phyloP scores from a whole-genome alignment of 2,797 vertebrate genomes.

The Pristis pectinata region DNA sequence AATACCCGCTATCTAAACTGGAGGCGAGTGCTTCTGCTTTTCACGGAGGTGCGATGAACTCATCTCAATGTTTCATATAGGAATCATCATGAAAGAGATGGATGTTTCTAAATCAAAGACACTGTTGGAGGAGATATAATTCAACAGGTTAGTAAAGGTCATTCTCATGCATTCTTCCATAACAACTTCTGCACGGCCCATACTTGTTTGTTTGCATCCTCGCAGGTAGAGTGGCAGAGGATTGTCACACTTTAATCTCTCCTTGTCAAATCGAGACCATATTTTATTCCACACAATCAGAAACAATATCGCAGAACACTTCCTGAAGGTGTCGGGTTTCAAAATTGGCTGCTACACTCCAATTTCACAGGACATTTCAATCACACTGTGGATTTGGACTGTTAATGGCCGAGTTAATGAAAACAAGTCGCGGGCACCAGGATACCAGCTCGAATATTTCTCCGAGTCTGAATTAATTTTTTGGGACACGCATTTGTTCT shows the following conservation, averaged over 20 bases:
- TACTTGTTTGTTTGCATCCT: conserved; percentile 14
- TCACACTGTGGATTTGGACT: conserved; percentile 45
- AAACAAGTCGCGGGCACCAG: conserved; percentile 46
- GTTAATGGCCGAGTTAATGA: conserved; percentile 51
- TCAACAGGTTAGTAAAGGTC: conserved; percentile 41
- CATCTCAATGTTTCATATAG: conserved; percentile 37
- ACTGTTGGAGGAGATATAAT: conserved; percentile 35
- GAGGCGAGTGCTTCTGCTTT: conserved; percentile 7
- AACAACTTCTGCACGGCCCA: conserved; percentile 38
- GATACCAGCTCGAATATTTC: conserved; percentile 31
- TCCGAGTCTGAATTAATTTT: conserved; percentile 31
- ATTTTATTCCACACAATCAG: conserved; percentile 53
- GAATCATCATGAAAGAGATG: conserved; percentile 38
- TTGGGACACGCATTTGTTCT: not conserved
- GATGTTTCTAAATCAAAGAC: conserved; percentile 36
- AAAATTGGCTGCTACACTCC: conserved; percentile 41
- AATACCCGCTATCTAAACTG: conserved; percentile 15
- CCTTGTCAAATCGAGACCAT: conserved; percentile 49
- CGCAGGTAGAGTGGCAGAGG: conserved; percentile 36
- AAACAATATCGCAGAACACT: conserved; percentile 44
- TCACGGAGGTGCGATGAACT: conserved; percentile 22
- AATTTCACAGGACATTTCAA: conserved; percentile 55
- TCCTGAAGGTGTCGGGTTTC: conserved; percentile 37
- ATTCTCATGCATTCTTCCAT: conserved; percentile 42
- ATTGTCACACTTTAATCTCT: conserved; percentile 47